A percentile compares a stretch with the other conserved stretches of the same genome.
These are phyloP conservation scores for Ameiurus melas DNA, from an alignment of 2,113 vertebrate genomes.

Conservation along the genomic window DNA sequence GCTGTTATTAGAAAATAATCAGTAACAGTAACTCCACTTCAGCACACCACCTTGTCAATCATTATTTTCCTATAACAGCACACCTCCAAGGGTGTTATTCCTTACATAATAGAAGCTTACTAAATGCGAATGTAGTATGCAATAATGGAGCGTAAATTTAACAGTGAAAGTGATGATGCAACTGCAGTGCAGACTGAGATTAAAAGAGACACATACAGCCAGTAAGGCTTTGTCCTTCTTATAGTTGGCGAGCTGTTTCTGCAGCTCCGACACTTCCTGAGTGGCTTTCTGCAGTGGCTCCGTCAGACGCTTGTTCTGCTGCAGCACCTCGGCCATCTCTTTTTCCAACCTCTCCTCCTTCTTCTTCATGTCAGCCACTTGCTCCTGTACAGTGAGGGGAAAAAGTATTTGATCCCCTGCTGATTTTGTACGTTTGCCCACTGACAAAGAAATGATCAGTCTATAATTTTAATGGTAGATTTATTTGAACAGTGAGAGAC, in stretches of 20 bases:
- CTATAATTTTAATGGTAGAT: too few relatives aligned
- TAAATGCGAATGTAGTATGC: not conserved
- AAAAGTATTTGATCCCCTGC: too few relatives aligned
- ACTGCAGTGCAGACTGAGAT: not conserved
- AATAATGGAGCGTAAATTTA: not conserved
- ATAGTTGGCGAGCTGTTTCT: slow-evolving; percentile 69
- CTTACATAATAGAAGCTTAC: not conserved
- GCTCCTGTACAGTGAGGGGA: too few relatives aligned
- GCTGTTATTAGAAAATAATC: not conserved
- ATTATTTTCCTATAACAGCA: not conserved
- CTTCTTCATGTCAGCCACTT: slow-evolving; percentile 74
- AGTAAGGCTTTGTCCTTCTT: slow-evolving; percentile 74
- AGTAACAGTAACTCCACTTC: too few relatives aligned
- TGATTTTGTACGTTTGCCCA: too few relatives aligned
- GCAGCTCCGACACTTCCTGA: slow-evolving; percentile 69
- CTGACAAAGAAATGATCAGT: too few relatives aligned
- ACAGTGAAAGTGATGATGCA: not conserved
- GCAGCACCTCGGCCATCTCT: slow-evolving; percentile 70
- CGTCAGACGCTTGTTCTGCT: slow-evolving; percentile 74
- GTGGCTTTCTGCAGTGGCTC: slow-evolving; percentile 72
- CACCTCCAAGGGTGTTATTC: not conserved
- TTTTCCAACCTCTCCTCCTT: slow-evolving; percentile 71
- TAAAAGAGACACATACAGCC: slow-evolving; percentile 62
- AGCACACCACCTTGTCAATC: not conserved
- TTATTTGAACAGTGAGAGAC: too few relatives aligned